phyloP scores from a whole-genome alignment of 2,113 vertebrate genomes.

The Scytalopus superciliaris region DNA sequence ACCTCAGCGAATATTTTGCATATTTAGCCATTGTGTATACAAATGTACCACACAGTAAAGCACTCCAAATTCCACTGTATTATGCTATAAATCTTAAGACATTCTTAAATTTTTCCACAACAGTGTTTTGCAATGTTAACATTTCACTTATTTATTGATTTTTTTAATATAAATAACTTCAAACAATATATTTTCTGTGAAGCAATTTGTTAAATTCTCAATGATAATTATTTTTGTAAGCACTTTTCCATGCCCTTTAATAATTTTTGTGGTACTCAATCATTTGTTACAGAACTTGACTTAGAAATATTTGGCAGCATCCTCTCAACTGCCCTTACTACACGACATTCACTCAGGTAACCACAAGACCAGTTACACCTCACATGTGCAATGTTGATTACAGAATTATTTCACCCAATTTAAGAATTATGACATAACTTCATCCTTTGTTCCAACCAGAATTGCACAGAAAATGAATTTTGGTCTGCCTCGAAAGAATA shows the following conservation, averaged over 20 bases:
- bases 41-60: background rate
- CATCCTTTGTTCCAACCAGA: background rate
- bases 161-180: background rate
- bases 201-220: background rate
- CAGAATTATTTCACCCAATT: background rate
- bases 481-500: background rate
- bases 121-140: background rate
- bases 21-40: fast-evolving
- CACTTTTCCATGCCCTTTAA: background rate
- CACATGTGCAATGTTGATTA: background rate
- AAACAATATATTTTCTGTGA: background rate
- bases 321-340: background rate
- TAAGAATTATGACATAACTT: background rate
- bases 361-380: background rate
- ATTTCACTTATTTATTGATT: background rate
- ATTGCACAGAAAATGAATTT: background rate
- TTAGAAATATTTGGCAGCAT: background rate
- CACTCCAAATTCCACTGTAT: background rate
- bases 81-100: background rate
- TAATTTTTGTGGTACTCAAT: background rate
- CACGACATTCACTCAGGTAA: background rate
- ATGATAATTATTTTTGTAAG: background rate
- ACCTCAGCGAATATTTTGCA: background rate
- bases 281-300: background rate
- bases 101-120: background rate